Conservation (phyloP, 64 coral and sea anemone species). For the Platygyra sinensis region DNA sequence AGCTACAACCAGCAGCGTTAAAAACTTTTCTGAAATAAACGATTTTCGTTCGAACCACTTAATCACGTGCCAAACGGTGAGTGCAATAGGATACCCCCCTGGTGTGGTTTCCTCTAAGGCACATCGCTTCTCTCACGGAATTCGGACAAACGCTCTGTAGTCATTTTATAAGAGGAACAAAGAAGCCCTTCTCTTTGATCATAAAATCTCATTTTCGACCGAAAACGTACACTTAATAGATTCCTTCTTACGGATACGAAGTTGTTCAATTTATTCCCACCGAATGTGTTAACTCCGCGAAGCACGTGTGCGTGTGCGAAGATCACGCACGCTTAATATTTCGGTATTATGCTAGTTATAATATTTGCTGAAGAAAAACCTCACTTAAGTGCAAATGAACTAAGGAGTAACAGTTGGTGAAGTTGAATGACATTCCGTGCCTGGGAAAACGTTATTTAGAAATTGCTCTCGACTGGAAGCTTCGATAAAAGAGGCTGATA, state of each 20-base stretch:
- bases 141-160: neutral
- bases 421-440: slow-evolving; percentile 13
- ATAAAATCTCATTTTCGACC: neutral
- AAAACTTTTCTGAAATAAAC: neutral
- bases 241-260: neutral
- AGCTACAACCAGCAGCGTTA: neutral
- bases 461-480: neutral
- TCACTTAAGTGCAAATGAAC: slow-evolving; percentile 20
- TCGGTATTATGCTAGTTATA: neutral
- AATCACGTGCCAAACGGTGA: neutral
- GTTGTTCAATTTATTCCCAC: neutral
- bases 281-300: neutral
- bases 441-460: slow-evolving; percentile 1
- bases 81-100: neutral
- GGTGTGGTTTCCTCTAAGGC: neutral
- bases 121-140: neutral
- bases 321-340: neutral
- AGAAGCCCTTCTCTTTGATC: neutral
- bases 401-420: slow-evolving; percentile 17
- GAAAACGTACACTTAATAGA: neutral
- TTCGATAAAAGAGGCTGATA: slow-evolving; percentile 3
- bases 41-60: neutral
- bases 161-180: neutral
- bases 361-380: slow-evolving; percentile 3
- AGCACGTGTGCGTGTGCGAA: neutral